Conservation (phyloP, 2,113 vertebrate genomes). For the Brachionichthys hirsutus region DNA sequence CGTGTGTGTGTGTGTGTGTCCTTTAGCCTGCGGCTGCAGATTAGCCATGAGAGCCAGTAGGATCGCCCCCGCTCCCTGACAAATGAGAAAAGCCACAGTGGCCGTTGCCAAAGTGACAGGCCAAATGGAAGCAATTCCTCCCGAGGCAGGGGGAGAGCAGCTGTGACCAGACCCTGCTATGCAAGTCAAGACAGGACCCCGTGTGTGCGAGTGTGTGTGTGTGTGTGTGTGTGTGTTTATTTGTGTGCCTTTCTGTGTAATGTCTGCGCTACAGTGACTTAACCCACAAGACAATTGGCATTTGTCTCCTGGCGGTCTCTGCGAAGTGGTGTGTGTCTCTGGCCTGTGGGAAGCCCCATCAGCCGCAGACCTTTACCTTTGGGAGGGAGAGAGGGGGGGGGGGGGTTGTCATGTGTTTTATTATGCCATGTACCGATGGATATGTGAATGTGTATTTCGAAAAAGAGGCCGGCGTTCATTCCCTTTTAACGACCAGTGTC, state of each 20-base stretch:
- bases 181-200: constrained; percentile 62
- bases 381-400: too few species aligned
- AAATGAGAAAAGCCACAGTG: constrained; percentile 81
- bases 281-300: constrained; percentile 67
- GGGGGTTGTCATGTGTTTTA: constrained; percentile 28
- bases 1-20: constrained; percentile 20
- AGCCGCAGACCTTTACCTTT: constrained; percentile 46
- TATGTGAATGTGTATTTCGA: neutral
- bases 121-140: constrained; percentile 86
- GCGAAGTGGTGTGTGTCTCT: constrained; percentile 54
- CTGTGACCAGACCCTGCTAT: constrained; percentile 76
- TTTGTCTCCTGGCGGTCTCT: constrained; percentile 68
- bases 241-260: constrained; percentile 13
- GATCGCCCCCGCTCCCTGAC: constrained; percentile 72
- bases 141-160: constrained; percentile 79
- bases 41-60: constrained; percentile 74
- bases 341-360: constrained; percentile 69
- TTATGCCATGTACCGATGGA: constrained; percentile 5
- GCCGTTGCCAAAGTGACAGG: constrained; percentile 75
- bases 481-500: neutral
- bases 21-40: constrained; percentile 66
- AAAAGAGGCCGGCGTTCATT: neutral
- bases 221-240: constrained; percentile 17
- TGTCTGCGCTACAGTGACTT: constrained; percentile 33
- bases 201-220: constrained; percentile 22